These are phyloP conservation scores for Drosophila subpulchrella DNA, from an alignment of 1,140 invertebrate genomes.

Conservation along the genomic window DNA sequence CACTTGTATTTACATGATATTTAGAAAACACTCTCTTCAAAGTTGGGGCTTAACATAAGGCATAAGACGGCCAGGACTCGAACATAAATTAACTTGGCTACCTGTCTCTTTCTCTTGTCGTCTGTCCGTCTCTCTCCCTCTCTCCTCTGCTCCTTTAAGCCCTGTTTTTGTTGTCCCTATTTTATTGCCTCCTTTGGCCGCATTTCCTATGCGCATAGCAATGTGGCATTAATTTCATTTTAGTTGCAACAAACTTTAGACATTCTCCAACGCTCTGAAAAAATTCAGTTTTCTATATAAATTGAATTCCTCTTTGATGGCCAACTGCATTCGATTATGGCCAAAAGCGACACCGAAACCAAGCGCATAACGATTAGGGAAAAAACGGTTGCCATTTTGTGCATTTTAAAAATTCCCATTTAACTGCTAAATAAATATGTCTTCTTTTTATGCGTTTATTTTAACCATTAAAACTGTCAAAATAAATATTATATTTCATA, in stretches of 20 bases:
- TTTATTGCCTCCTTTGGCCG: slow-evolving; percentile 25
- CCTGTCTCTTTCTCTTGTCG: neutral
- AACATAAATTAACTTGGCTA: slow-evolving; percentile 70
- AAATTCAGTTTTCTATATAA: slow-evolving; percentile 16
- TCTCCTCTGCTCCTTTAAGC: slow-evolving; percentile 1
- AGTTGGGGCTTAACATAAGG: slow-evolving; percentile 33
- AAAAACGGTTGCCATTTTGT: slow-evolving; percentile 10
- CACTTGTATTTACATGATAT: slow-evolving; percentile 67
- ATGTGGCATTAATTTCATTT: slow-evolving; percentile 65
- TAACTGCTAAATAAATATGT: slow-evolving; percentile 1
- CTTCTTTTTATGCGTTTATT: neutral
- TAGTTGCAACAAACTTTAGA: slow-evolving; percentile 37
- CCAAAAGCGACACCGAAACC: neutral
- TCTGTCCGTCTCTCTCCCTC: neutral
- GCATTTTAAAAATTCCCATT: neutral
- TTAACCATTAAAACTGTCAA: neutral
- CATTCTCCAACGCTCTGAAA: slow-evolving; percentile 5
- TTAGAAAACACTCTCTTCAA: slow-evolving; percentile 58
- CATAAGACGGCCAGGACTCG: slow-evolving; percentile 11
- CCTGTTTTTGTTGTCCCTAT: slow-evolving; percentile 5
- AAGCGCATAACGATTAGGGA: slow-evolving; percentile 1
- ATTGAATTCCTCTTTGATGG: slow-evolving; percentile 15
- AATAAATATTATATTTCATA: slow-evolving; percentile 5
- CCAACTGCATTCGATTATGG: slow-evolving; percentile 18
- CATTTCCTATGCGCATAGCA: slow-evolving; percentile 52